Percentiles rank a stretch among this genome's conserved stretches.
These are phyloP conservation scores for Harpegnathos saltator DNA, from an alignment of 1,140 invertebrate species.

Conservation along the genomic window DNA sequence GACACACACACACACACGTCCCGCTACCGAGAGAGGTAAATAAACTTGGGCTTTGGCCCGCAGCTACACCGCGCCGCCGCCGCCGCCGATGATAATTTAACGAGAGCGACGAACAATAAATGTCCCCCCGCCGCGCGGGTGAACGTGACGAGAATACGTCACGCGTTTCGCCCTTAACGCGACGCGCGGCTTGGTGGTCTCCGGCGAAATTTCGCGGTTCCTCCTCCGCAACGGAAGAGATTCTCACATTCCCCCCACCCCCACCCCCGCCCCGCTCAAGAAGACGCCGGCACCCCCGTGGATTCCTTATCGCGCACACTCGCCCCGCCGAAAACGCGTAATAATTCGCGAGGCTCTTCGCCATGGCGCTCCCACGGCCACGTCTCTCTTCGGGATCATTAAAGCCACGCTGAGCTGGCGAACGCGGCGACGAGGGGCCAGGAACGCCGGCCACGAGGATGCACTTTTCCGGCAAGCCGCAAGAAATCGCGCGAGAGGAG, in stretches of 20 bases:
- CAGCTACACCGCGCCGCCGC: neutral
- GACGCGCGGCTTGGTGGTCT: too few relatives aligned
- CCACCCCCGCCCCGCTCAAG: too few relatives aligned
- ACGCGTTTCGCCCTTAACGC: too few relatives aligned
- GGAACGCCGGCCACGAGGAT: constrained; percentile 5
- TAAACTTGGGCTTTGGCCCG: constrained; percentile 9
- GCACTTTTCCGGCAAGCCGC: constrained; percentile 56
- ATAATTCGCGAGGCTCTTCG: neutral
- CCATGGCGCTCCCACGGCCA: neutral
- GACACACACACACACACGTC: neutral
- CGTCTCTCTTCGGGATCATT: constrained; percentile 14
- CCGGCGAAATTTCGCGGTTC: too few relatives aligned
- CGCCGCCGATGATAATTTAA: constrained; percentile 6
- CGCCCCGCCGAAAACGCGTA: neutral
- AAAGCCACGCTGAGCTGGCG: neutral
- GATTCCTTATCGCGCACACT: neutral
- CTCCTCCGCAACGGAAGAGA: too few relatives aligned
- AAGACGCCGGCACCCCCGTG: too few relatives aligned
- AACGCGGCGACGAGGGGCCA: constrained; percentile 1
- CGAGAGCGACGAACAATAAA: neutral
- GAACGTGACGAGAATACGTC: neutral
- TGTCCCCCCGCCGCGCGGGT: neutral
- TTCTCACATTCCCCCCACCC: too few relatives aligned
- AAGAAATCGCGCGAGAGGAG: constrained; percentile 45
- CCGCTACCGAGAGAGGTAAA: neutral